Conservation (phyloP, 2,113 vertebrate genomes). For the Cathartes aura region DNA sequence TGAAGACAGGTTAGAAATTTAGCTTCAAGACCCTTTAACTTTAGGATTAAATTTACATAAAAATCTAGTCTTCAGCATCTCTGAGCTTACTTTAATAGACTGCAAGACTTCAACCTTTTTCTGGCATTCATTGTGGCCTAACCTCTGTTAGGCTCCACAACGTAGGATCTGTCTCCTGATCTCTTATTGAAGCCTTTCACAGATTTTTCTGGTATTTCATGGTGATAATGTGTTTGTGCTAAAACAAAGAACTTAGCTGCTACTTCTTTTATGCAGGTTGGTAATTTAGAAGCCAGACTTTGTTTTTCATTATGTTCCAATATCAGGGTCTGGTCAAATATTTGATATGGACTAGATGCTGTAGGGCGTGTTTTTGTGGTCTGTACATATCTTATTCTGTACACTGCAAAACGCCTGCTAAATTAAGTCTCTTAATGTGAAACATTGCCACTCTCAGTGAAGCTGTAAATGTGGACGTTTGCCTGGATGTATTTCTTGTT, state of each 20-base stretch:
- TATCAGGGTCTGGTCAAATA: background rate
- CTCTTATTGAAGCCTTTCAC: background rate
- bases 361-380: background rate
- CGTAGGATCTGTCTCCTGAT: background rate
- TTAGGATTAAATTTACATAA: background rate
- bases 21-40: background rate
- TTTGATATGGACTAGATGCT: background rate
- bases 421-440: background rate
- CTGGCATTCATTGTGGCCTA: background rate
- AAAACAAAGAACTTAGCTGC: background rate
- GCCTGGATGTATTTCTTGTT: conserved; percentile 18
- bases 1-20: background rate
- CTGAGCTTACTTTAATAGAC: background rate
- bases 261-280: background rate
- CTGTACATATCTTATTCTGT: background rate
- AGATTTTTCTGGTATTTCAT: background rate
- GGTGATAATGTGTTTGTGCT: background rate
- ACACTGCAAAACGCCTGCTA: background rate
- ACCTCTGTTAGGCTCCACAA: background rate
- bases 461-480: background rate
- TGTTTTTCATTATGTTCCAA: background rate
- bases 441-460: background rate
- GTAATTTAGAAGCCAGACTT: background rate
- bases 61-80: background rate
- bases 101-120: background rate